A percentile compares a stretch with the other conserved stretches of the same genome.
Conservation (phyloP, 2,888 invertebrate genomes). For the Cryptus viduatorius region DNA sequence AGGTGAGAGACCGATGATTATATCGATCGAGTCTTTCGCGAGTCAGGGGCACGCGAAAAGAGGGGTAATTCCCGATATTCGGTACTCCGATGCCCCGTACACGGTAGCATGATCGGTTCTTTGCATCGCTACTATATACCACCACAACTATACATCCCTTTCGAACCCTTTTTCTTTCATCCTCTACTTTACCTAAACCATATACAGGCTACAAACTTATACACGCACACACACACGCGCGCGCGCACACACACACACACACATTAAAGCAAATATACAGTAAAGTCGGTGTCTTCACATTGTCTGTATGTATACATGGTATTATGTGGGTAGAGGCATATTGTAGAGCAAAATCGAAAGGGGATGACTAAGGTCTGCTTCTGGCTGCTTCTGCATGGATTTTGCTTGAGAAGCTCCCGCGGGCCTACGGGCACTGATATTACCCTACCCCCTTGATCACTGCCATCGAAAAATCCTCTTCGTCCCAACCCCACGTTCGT, state of each 20-base stretch:
- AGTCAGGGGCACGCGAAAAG: conserved; percentile 70
- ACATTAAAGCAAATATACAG: conserved; percentile 26
- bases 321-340: conserved; percentile 37
- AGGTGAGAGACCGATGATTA: conserved; percentile 83
- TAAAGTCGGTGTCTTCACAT: background rate
- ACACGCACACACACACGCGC: conserved; percentile 26
- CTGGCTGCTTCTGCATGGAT: conserved; percentile 58
- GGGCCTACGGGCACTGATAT: conserved; percentile 81
- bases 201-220: background rate
- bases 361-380: conserved; percentile 42
- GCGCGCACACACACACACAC: conserved; percentile 1
- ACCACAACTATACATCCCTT: background rate
- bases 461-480: conserved; percentile 79
- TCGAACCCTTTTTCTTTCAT: conserved; percentile 71
- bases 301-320: conserved; percentile 13
- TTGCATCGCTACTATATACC: conserved; percentile 30
- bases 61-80: conserved; percentile 82
- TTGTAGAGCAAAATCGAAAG: conserved; percentile 48
- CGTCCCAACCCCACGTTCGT: conserved; percentile 66
- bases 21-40: conserved; percentile 78
- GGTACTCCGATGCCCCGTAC: conserved; percentile 78
- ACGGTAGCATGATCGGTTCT: conserved; percentile 81
- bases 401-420: conserved; percentile 63
- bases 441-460: conserved; percentile 82
- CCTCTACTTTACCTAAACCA: conserved; percentile 24